Base-by-base conservation (phyloP, 2,113 vertebrate species). In the Ictidomys tridecemlineatus region DNA sequence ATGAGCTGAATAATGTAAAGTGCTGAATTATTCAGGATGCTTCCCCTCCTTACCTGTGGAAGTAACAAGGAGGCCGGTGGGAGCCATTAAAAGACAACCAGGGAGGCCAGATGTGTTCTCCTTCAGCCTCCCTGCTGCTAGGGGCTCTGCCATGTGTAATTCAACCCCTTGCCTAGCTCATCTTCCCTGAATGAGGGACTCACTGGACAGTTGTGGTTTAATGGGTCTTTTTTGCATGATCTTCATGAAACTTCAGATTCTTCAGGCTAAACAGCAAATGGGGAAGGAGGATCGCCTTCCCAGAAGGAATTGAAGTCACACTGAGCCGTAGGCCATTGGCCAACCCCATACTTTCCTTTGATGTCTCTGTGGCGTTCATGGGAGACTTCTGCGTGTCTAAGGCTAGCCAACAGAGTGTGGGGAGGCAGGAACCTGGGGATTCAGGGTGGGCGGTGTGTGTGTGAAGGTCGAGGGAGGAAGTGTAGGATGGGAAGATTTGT, bases 1-100 rank as follows among this genome's bases (percentile, higher is more conserved):
- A 96, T 93, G 97, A 92, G 92, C 89, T 97, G 97, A 94, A 95
- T 98, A 97, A 97, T 94, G 86, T 91, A 65, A 98, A 97, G 69
- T 88, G 80, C 69, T 95, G 79, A 95, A 94, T 98, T 95, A 98
- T 98, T 98, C 97, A 97, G 65, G 73, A 92, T 32, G 72, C 69
- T 94, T 94, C 87, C 97, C 82, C 97, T 91, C 56, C 86, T 63
- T 51, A 78, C 95, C 32, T 34, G 48, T n/a, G 65, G 78, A 93
- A 73, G 53, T 65, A 83, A 89, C 85, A 20, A 83, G 28, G 48
- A 28, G 48, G 42, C 82, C 56, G 63, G 14, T 1, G n/a, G 90
- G 78, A 95, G 24, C 69, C 51, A 67, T 1, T 10, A 48, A 58
- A 73, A 74, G 94, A 74, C 58, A 85, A 53, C 8, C 10, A 1